Base-by-base conservation (phyloP, 2,797 vertebrate genomes). In the Mormyrops boulengeri region DNA sequence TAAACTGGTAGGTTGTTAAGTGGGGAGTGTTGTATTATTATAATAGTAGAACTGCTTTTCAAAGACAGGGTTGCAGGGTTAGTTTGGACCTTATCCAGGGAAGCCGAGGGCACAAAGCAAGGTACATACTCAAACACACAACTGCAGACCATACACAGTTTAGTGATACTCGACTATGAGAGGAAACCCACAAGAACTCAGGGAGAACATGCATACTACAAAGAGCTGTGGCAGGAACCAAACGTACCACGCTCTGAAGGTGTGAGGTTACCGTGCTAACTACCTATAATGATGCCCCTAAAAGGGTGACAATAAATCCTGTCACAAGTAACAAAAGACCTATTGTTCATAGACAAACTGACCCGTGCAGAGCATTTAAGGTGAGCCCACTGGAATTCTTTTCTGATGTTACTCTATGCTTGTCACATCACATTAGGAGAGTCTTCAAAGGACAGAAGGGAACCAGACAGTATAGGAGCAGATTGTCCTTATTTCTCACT, bases 361-460 rank as follows among this genome's bases (percentile, higher is more conserved):
- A 82, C 41, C 77, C 77, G 17, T 47, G 77, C 41, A 82, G 77
- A 47, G 77, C 77, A 47, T 82, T 82, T 82, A 82, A 60, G 77
- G 77, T 44, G 77, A 82, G 82, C 82, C 44, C n/a, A 85, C 44
- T 26, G n/a, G 3, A 85, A 49, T 85, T 85, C 8, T 85, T 50
- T 52, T 85, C 82, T 85, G 44, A 82, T 85, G 49, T 85, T 85
- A 30, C 47, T 52, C n/a, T 26, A 4, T 52, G 47, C 44, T 89
- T 87, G 90, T 73, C 88, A 77, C 91, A 88, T 34, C 34, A 49
- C 11, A 30, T 86, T 55, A 91, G 87, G 6, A 52, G 89, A 34
- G 62, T 85, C 88, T 85, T 90, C 8, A 91, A 92, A 90, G 60
- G 55, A 82, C 69, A 66, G 85, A 82, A 88, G 12, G n/a, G n/a